Evolutionary conservation across 1,140 invertebrate species (phyloP).

Genomic region (Drosophila sulfurigaster): DNA sequence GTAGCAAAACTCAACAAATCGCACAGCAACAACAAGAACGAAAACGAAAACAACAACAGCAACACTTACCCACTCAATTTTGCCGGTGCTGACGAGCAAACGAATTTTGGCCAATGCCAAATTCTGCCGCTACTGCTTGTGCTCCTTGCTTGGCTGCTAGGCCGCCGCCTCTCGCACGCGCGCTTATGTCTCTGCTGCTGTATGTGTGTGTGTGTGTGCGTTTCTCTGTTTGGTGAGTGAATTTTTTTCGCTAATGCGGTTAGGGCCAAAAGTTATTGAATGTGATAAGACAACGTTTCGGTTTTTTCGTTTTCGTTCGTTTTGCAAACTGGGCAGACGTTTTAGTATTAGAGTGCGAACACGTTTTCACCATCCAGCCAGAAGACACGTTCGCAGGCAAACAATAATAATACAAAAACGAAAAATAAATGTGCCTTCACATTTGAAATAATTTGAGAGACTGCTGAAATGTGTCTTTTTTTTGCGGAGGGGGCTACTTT

Average conservation of each 20-base stretch:
- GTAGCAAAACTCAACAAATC: no score
- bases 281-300: not conserved
- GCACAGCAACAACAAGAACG: no score
- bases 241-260: slow-evolving; percentile 59
- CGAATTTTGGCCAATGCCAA: slow-evolving; percentile 1
- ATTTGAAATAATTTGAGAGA: slow-evolving; percentile 34
- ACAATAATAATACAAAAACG: no score
- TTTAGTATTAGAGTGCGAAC: not conserved
- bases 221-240: slow-evolving; percentile 50
- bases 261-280: slow-evolving; percentile 42
- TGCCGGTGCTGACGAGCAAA: slow-evolving; percentile 16
- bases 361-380: slow-evolving; percentile 4
- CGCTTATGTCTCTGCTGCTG: slow-evolving; percentile 3
- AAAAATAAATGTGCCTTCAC: slow-evolving; percentile 27
- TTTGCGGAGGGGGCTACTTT: slow-evolving; percentile 37
- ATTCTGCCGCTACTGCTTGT: not conserved
- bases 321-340: slow-evolving; percentile 21
- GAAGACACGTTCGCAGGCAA: slow-evolving; percentile 19
- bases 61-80: slow-evolving; percentile 25
- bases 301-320: not conserved
- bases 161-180: slow-evolving; percentile 22
- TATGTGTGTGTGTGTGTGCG: slow-evolving; percentile 8
- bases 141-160: slow-evolving; percentile 13
- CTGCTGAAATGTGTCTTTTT: slow-evolving; percentile 28
- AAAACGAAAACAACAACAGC: not conserved